phyloP scores from a whole-genome alignment of 2,797 vertebrate genomes.

The Picus viridis region DNA sequence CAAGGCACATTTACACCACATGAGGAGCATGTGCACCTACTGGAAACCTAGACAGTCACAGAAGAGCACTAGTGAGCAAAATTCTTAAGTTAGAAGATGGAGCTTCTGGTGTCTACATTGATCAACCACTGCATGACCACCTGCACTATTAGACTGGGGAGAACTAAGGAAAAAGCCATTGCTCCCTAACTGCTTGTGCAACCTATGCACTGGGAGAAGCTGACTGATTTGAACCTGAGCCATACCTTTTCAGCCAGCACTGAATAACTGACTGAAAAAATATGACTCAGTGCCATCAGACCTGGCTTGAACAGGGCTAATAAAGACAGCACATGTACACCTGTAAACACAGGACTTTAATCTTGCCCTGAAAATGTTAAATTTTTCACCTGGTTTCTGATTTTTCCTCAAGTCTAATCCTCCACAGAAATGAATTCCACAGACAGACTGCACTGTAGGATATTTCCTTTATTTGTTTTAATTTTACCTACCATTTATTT shows the following conservation, averaged over 20 bases:
- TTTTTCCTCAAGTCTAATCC: not conserved
- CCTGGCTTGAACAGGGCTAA: not conserved
- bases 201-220: not conserved
- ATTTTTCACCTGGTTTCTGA: not conserved
- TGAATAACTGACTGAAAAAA: not conserved
- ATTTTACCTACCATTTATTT: constrained; percentile 63
- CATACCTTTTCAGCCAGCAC: not conserved
- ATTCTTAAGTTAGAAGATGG: not conserved
- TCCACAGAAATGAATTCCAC: not conserved
- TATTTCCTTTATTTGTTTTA: constrained; percentile 66
- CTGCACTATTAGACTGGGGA: not conserved
- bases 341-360: not conserved
- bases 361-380: not conserved
- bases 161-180: fast-evolving
- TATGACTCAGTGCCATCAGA: not conserved
- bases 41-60: not conserved
- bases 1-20: not conserved
- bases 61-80: not conserved
- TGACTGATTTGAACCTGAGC: not conserved
- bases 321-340: not conserved
- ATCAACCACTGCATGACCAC: not conserved
- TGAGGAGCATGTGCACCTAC: fast-evolving
- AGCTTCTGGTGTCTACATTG: fast-evolving
- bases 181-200: not conserved
- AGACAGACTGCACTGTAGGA: not conserved